phyloP scores from a whole-genome alignment of 1,140 invertebrate genomes.

The Drosophila athabasca region DNA sequence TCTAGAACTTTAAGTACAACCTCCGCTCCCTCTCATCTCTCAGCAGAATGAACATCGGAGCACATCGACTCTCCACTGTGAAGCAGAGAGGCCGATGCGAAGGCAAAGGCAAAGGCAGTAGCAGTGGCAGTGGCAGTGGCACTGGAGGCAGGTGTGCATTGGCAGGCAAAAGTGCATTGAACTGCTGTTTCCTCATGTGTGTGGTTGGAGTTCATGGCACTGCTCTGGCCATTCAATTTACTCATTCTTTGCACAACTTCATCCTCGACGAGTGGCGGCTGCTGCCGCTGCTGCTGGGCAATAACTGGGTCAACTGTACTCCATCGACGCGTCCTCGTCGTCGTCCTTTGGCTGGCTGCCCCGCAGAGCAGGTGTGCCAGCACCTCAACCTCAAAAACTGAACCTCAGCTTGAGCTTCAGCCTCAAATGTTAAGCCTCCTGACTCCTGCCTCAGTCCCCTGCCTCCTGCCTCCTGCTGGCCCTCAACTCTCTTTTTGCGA shows the following conservation, averaged over 20 bases:
- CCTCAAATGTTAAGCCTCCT: no score
- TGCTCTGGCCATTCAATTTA: constrained; percentile 62
- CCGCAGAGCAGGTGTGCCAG: constrained; percentile 48
- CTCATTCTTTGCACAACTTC: constrained; percentile 54
- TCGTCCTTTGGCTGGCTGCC: background rate
- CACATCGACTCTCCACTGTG: background rate
- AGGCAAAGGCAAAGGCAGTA: background rate
- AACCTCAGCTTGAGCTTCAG: no score
- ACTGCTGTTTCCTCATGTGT: constrained; percentile 30
- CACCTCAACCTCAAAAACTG: constrained; percentile 23
- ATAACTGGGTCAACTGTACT: constrained; percentile 76
- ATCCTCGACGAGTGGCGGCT: constrained; percentile 7
- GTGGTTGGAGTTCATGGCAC: constrained; percentile 46
- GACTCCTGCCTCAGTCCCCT: no score
- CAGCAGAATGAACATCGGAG: no score
- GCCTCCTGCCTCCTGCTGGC: background rate
- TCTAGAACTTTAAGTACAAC: background rate
- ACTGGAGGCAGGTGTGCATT: no score
- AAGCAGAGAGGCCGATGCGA: background rate
- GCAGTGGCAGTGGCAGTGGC: constrained; percentile 6
- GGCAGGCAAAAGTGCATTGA: constrained; percentile 57
- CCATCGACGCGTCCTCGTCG: constrained; percentile 16
- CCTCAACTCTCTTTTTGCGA: no score
- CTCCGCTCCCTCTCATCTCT: background rate
- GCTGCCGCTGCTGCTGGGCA: constrained; percentile 21